These are phyloP conservation scores for Chaunax sp. DNA, from an alignment of 2,797 vertebrate species.

Conservation along the genomic window DNA sequence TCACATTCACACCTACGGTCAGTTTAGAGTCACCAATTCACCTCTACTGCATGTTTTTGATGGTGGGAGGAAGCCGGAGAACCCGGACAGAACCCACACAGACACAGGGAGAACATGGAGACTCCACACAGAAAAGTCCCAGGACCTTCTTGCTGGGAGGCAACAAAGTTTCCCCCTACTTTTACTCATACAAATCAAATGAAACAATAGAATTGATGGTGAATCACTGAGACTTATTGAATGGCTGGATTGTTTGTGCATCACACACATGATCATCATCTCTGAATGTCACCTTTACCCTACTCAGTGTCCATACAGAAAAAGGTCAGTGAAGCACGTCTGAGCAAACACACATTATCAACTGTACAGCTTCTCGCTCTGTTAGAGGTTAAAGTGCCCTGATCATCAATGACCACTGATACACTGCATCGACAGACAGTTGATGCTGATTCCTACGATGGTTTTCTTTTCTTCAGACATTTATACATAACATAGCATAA, in stretches of 20 bases:
- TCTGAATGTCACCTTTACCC: constrained; percentile 38
- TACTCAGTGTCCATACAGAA: background rate
- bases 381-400: constrained; percentile 3
- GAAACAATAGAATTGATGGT: no score
- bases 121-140: no score
- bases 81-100: no score
- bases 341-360: constrained; percentile 42
- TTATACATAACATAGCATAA: no score
- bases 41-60: no score
- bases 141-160: no score
- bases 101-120: no score
- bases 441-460: background rate
- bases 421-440: background rate
- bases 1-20: no score
- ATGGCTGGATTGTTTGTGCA: background rate
- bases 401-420: background rate
- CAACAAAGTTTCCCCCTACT: no score
- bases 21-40: no score
- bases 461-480: background rate
- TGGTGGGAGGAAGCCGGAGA: no score
- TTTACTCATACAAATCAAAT: no score
- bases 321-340: constrained; percentile 19
- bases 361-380: background rate
- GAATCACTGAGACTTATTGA: background rate
- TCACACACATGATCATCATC: background rate